These are phyloP conservation scores for Ecdyonurus torrentis DNA, from an alignment of 2,888 invertebrate species.

Conservation along the genomic window DNA sequence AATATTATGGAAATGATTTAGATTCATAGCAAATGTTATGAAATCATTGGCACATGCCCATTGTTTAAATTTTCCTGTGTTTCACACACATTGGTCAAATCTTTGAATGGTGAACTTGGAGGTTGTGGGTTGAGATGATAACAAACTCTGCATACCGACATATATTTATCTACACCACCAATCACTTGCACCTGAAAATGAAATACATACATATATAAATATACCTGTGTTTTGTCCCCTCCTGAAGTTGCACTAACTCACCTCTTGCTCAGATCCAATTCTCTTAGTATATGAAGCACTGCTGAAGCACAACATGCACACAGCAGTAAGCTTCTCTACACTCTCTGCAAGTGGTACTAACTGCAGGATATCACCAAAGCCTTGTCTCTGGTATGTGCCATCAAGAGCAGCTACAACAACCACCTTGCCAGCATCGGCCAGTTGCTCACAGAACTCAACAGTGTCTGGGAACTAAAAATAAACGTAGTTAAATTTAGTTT, in stretches of 20 bases:
- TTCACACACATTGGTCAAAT: neutral
- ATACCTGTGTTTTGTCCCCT: neutral
- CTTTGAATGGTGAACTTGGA: conserved; percentile 10
- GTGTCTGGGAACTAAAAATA: conserved; percentile 32
- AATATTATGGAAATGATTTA: too few relatives aligned
- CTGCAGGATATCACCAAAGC: conserved; percentile 28
- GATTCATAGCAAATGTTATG: neutral
- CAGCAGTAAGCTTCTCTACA: conserved; percentile 33
- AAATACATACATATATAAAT: neutral
- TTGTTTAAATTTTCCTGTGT: neutral
- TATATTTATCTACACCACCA: conserved; percentile 35
- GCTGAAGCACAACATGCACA: conserved; percentile 33
- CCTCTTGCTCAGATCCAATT: conserved; percentile 27
- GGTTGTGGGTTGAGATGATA: conserved; percentile 16
- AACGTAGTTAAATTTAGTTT: too few relatives aligned
- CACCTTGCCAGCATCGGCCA: conserved; percentile 36
- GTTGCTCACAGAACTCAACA: conserved; percentile 29
- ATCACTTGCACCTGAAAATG: conserved; percentile 32
- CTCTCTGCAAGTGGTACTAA: conserved; percentile 34
- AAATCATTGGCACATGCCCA: neutral
- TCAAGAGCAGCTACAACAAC: conserved; percentile 40
- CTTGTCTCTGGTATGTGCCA: conserved; percentile 33
- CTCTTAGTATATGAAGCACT: conserved; percentile 35
- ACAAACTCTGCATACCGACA: conserved; percentile 33
- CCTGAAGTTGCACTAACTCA: conserved; percentile 16